These are phyloP conservation scores for Formicarius rufipectus DNA, from an alignment of 2,113 vertebrate species.

Conservation along the genomic window DNA sequence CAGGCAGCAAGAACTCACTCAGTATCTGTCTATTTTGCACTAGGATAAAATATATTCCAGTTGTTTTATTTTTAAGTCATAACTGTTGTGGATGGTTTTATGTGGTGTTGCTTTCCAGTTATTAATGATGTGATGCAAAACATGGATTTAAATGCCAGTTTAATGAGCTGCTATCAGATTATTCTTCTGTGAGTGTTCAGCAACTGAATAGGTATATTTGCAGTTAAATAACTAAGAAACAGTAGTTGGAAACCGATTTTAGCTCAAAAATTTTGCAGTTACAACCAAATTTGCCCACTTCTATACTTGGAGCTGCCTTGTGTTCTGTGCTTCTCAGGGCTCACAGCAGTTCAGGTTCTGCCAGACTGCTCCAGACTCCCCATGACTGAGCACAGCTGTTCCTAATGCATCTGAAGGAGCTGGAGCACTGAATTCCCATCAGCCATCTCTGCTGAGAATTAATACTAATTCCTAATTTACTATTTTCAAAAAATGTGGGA, in stretches of 20 bases:
- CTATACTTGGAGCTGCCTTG: neutral
- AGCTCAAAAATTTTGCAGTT: neutral
- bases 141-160: neutral
- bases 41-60: neutral
- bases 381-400: neutral
- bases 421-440: neutral
- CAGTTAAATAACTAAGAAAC: neutral
- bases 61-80: neutral
- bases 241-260: neutral
- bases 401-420: neutral
- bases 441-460: neutral
- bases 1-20: neutral
- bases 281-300: neutral
- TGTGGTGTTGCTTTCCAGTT: neutral
- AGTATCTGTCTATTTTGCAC: neutral
- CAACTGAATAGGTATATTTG: neutral
- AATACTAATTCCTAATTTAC: neutral
- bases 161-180: neutral
- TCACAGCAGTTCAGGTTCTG: neutral
- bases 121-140: neutral
- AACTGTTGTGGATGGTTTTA: neutral
- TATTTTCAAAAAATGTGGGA: neutral
- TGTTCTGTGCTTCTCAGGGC: rapidly evolving
- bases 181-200: neutral
- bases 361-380: neutral